Conservation (phyloP, 2,797 vertebrate genomes). For the Potorous gilbertii region DNA sequence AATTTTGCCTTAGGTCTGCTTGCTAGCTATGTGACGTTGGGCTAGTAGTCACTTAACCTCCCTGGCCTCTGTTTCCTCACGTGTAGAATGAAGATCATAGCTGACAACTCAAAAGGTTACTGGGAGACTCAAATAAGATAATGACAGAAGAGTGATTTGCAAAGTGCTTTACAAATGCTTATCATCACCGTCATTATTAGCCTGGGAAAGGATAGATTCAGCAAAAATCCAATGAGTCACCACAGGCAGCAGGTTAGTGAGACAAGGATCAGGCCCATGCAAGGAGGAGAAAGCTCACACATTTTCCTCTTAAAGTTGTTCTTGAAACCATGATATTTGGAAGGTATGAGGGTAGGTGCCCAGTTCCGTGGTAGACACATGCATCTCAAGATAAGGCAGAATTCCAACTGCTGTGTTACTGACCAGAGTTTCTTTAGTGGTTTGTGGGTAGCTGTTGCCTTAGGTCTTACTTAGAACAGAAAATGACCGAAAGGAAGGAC, state of each 20-base stretch:
- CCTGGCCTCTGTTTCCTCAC: no score
- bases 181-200: background rate
- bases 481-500: background rate
- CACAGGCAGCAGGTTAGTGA: background rate
- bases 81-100: background rate
- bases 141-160: background rate
- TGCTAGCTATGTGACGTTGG: no score
- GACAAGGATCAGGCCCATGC: background rate
- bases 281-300: background rate
- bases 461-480: background rate
- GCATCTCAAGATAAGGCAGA: background rate
- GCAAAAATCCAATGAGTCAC: background rate
- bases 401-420: background rate
- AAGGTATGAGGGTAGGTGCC: background rate
- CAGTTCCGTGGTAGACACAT: background rate
- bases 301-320: background rate
- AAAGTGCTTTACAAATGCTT: background rate
- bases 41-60: no score
- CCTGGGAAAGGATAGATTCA: background rate
- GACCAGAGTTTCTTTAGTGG: background rate
- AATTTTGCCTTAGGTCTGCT: no score
- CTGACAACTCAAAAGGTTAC: background rate
- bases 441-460: background rate
- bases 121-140: background rate
- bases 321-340: background rate